phyloP scores from a whole-genome alignment of 2,113 vertebrate genomes.

The Agapornis roseicollis region DNA sequence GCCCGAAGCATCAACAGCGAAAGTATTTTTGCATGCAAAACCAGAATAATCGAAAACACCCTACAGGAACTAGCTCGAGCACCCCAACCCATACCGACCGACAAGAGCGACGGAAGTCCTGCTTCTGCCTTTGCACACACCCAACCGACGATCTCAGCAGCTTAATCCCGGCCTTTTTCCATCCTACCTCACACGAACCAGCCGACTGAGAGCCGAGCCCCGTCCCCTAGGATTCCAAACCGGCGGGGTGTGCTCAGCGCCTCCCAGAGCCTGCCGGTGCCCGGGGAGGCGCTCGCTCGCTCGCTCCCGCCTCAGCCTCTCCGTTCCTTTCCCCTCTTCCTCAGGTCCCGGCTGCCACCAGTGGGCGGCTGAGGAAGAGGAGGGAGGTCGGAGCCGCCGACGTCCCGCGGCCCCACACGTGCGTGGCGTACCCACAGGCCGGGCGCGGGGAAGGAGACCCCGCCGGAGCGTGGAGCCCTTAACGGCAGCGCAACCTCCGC shows the following conservation, averaged over 20 bases:
- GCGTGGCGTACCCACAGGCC: neutral
- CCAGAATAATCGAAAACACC: neutral
- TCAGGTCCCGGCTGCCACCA: neutral
- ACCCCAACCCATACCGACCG: rapidly evolving
- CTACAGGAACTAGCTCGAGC: neutral
- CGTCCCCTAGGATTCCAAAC: neutral
- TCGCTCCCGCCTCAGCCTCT: neutral
- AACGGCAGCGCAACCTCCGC: neutral
- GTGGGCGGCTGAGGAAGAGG: neutral
- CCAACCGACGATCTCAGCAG: rapidly evolving
- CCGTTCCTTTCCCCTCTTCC: neutral
- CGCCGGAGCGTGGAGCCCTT: neutral
- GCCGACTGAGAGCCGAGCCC: too few relatives aligned
- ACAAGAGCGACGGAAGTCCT: rapidly evolving
- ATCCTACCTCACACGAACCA: neutral
- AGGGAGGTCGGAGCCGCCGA: neutral
- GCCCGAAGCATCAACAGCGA: rapidly evolving
- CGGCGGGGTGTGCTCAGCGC: neutral
- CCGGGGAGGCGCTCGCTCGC: neutral
- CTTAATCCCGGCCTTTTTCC: neutral
- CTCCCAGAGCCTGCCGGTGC: neutral
- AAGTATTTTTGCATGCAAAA: neutral
- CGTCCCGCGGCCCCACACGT: neutral
- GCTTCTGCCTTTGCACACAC: neutral
- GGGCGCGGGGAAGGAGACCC: neutral